These are phyloP conservation scores for Mythimna lalbum DNA, from an alignment of 2,888 invertebrate species.

Conservation along the genomic window DNA sequence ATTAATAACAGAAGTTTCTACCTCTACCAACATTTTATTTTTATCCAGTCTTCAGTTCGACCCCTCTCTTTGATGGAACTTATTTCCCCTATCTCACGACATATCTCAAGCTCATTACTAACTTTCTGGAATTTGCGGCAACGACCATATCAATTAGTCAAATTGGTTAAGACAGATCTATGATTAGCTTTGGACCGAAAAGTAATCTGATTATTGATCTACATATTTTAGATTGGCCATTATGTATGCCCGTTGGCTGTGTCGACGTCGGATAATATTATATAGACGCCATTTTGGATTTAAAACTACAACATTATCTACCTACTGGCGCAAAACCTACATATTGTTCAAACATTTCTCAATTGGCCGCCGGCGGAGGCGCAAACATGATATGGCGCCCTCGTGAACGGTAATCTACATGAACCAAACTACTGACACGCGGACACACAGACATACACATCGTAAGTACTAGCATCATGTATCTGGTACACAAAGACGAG, in stretches of 20 bases:
- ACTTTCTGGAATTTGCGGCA: slow-evolving; percentile 34
- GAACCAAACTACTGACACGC: slow-evolving; percentile 44
- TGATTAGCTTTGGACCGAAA: slow-evolving; percentile 15
- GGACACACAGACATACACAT: slow-evolving; percentile 27
- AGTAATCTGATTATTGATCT: slow-evolving; percentile 1
- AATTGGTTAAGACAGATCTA: slow-evolving; percentile 26
- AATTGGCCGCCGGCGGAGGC: slow-evolving; percentile 65
- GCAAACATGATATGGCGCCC: slow-evolving; percentile 65
- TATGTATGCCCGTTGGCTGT: slow-evolving; percentile 4
- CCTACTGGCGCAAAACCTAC: slow-evolving; percentile 63
- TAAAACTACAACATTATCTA: slow-evolving; percentile 56
- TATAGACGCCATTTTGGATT: slow-evolving; percentile 33
- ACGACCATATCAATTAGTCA: slow-evolving; percentile 30
- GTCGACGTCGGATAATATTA: slow-evolving; percentile 23
- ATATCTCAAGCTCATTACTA: slow-evolving; percentile 43
- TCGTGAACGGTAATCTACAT: slow-evolving; percentile 65
- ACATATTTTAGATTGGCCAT: slow-evolving; percentile 8
- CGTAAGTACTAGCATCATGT: slow-evolving; percentile 15
- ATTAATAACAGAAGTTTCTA: slow-evolving; percentile 6
- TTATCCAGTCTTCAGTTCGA: slow-evolving; percentile 1
- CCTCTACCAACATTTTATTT: background rate
- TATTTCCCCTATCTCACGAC: slow-evolving; percentile 34
- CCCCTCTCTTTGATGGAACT: slow-evolving; percentile 13
- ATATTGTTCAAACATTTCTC: slow-evolving; percentile 76
- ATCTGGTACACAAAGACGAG: slow-evolving; percentile 52